Percentiles rank a stretch among this genome's conserved stretches.
Evolutionary conservation across 2,113 vertebrate genomes (phyloP).

Genomic region (Clinocottus analis): DNA sequence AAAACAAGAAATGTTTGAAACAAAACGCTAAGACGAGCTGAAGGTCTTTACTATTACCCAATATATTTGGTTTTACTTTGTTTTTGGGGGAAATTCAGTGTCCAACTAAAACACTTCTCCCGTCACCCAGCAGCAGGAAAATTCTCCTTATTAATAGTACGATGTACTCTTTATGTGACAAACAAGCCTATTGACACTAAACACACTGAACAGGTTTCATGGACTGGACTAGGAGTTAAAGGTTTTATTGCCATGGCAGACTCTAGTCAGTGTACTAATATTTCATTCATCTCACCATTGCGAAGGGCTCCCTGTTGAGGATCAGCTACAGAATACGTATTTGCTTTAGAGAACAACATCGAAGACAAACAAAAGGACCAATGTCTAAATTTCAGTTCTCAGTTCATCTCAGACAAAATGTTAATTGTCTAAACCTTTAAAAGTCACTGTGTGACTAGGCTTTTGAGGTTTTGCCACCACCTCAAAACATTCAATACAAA

Average conservation of each 20-base stretch:
- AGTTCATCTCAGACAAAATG: not conserved
- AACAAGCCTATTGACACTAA: not conserved
- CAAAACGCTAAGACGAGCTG: not conserved
- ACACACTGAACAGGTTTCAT: conserved; percentile 3
- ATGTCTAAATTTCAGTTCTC: not conserved
- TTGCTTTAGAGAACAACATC: too few relatives aligned
- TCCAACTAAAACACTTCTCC: not conserved
- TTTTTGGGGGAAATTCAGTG: not conserved
- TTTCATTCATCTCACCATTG: conserved; percentile 10
- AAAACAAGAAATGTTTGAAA: not conserved
- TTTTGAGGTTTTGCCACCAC: not conserved
- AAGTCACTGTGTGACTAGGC: not conserved
- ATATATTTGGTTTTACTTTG: not conserved
- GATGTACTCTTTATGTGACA: not conserved
- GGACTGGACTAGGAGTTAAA: not conserved
- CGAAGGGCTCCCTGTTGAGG: not conserved
- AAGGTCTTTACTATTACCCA: not conserved
- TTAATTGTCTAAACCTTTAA: not conserved
- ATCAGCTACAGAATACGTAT: not conserved
- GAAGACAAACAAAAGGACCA: not conserved
- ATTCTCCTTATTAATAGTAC: not conserved
- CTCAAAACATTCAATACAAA: not conserved
- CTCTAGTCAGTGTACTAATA: not conserved
- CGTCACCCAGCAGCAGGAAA: not conserved
- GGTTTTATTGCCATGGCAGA: conserved; percentile 7